Base-by-base conservation (phyloP, 2,888 invertebrate species). In the Peribatodes rhomboidaria region DNA sequence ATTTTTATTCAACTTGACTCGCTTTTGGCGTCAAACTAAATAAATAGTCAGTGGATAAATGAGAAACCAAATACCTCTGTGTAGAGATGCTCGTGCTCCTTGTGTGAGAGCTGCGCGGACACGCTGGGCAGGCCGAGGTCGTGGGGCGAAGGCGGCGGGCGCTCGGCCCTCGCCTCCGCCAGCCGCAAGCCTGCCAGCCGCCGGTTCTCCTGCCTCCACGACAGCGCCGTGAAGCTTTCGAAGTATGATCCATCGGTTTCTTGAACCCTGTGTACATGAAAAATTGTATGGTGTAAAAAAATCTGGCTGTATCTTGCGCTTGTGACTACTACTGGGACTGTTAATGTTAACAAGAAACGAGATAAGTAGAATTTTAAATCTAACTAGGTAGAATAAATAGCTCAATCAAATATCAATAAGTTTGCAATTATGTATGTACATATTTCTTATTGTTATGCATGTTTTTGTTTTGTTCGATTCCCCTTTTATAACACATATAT, bases 221-320 rank as follows among this genome's bases (percentile, higher is more conserved):
- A 97, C 74, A 98, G 89, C 27, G 98, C 97, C 16, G 98, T 98
- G 93, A 98, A 98, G 86, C 96, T 98, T 90, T 98, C 98, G 90
- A 98, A 99, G 92, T 98, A 98, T 61, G 97, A 97, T 9, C 97
- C 97, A 85, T 99, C 98, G 35, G 98, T 97, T 78, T 98, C 98
- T 94, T 98, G 98, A 14, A 98, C 98, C 75, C 98, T 98, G 94
- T 1, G 44, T 31, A 50, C 2, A 11, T 18, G 20, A 42, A 18
- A 16, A 46, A 2, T 22, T 1, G 4, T n/a, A n/a, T n/a, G n/a
- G n/a, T n/a, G n/a, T n/a, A n/a, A n/a, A n/a, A n/a, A n/a, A n/a
- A n/a, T n/a, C n/a, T n/a, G n/a, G n/a, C n/a, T n/a, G n/a, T n/a
- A n/a, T n/a, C n/a, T n/a, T n/a, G n/a, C n/a, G n/a, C n/a, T n/a